Conservation (phyloP, 2,888 invertebrate genomes). For the Scaptodrosophila latifasciaeformis region DNA sequence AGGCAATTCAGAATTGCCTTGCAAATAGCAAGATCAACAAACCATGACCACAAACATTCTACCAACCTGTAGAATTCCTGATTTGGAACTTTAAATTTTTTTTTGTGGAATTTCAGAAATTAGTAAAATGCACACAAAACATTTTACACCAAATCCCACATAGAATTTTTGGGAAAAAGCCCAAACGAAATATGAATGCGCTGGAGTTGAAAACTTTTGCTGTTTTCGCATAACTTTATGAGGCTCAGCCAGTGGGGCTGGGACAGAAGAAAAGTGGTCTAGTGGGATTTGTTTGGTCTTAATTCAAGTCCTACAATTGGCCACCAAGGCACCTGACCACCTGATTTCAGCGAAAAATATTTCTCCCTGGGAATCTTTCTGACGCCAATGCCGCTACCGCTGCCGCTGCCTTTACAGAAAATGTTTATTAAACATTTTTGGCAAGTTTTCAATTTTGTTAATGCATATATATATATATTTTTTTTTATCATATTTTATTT, state of each 20-base stretch:
- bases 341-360: not conserved
- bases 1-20: conserved; percentile 22
- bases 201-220: too few relatives aligned
- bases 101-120: conserved; percentile 47
- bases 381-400: too few relatives aligned
- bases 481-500: not conserved
- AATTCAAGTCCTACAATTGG: conserved; percentile 38
- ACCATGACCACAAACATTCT: conserved; percentile 8
- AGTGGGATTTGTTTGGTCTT: too few relatives aligned
- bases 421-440: conserved; percentile 60
- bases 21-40: conserved; percentile 2
- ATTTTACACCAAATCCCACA: conserved; percentile 16
- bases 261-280: too few relatives aligned
- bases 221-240: conserved; percentile 48
- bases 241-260: conserved; percentile 31
- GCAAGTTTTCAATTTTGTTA: conserved; percentile 63
- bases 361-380: too few relatives aligned
- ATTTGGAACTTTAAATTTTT: conserved; percentile 32
- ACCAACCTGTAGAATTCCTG: conserved; percentile 34
- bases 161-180: conserved; percentile 31
- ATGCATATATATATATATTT: too few relatives aligned
- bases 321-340: not conserved
- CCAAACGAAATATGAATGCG: too few relatives aligned
- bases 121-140: conserved; percentile 34
- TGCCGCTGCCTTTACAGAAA: too few relatives aligned